Percentiles rank a stretch among this genome's conserved stretches.
Evolutionary conservation across 2,888 invertebrate species (phyloP).

Genomic region (Morpho deidamia): DNA sequence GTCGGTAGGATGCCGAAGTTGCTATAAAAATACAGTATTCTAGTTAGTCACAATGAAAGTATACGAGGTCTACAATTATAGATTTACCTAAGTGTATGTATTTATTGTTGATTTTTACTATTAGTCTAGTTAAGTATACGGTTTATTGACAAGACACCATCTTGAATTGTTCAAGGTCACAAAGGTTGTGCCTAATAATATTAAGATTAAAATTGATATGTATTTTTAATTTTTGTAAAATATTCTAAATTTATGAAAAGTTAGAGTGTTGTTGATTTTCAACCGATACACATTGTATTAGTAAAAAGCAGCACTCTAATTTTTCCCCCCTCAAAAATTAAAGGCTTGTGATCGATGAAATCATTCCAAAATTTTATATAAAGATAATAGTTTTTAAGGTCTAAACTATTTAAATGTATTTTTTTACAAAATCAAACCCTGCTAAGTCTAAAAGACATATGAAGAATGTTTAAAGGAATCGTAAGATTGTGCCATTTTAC

Average conservation of each 20-base stretch:
- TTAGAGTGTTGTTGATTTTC: background rate
- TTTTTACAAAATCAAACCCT: constrained; percentile 5
- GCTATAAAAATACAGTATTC: constrained; percentile 19
- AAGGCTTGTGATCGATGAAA: constrained; percentile 68
- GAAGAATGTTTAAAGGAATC: background rate
- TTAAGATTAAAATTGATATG: background rate
- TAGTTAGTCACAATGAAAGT: constrained; percentile 4
- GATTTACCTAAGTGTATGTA: background rate
- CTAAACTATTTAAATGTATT: constrained; percentile 4
- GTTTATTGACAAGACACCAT: background rate
- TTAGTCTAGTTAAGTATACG: background rate
- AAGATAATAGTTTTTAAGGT: constrained; percentile 25
- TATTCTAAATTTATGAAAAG: background rate
- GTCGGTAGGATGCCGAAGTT: background rate
- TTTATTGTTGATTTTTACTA: constrained; percentile 1
- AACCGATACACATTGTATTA: no score
- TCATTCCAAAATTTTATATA: constrained; percentile 52
- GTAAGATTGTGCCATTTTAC: constrained; percentile 16
- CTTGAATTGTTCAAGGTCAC: constrained; percentile 12
- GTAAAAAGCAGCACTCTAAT: background rate
- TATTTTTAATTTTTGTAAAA: background rate
- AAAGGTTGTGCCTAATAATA: constrained; percentile 17
- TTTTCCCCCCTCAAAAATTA: constrained; percentile 13
- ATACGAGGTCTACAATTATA: background rate
- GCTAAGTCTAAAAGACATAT: constrained; percentile 17